These are phyloP conservation scores for Drosophila bocqueti DNA, from an alignment of 1,140 invertebrate species.

Conservation along the genomic window DNA sequence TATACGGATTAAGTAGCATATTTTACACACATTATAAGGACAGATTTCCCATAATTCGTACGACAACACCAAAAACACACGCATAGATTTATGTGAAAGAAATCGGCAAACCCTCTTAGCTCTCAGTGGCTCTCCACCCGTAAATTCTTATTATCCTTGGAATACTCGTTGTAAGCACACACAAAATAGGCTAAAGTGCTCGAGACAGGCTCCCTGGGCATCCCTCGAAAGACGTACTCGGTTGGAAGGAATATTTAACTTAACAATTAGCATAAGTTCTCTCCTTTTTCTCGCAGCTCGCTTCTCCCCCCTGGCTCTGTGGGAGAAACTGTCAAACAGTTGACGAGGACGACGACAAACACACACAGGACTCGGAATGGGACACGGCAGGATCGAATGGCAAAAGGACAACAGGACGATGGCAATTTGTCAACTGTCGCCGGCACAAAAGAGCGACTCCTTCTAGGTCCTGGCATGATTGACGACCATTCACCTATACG, in stretches of 20 bases:
- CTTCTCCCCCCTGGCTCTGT: slow-evolving; percentile 3
- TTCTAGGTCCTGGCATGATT: slow-evolving; percentile 60
- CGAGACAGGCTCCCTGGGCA: slow-evolving; percentile 27
- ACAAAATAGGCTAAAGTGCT: slow-evolving; percentile 41
- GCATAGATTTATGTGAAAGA: slow-evolving; percentile 38
- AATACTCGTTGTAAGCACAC: slow-evolving; percentile 63
- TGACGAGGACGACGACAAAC: slow-evolving; percentile 1
- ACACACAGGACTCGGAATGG: slow-evolving; percentile 14
- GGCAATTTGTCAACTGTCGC: slow-evolving; percentile 80
- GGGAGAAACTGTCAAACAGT: slow-evolving; percentile 38
- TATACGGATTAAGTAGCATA: slow-evolving; percentile 44
- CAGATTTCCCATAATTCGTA: slow-evolving; percentile 30
- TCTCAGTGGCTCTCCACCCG: slow-evolving; percentile 5
- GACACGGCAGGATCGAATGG: slow-evolving; percentile 42
- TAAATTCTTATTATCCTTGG: slow-evolving; percentile 24
- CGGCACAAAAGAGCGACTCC: slow-evolving; percentile 52
- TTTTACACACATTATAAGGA: slow-evolving; percentile 42
- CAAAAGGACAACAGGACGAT: slow-evolving; percentile 66
- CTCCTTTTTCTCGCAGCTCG: slow-evolving; percentile 6
- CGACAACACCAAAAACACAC: slow-evolving; percentile 43
- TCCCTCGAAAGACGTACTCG: slow-evolving; percentile 38
- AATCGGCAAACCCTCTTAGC: slow-evolving; percentile 16
- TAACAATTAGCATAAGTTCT: slow-evolving; percentile 60
- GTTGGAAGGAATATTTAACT: slow-evolving; percentile 58
- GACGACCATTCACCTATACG: slow-evolving; percentile 69